phyloP scores from a whole-genome alignment of 2,888 invertebrate genomes.

The Philhelius pedissequus region DNA sequence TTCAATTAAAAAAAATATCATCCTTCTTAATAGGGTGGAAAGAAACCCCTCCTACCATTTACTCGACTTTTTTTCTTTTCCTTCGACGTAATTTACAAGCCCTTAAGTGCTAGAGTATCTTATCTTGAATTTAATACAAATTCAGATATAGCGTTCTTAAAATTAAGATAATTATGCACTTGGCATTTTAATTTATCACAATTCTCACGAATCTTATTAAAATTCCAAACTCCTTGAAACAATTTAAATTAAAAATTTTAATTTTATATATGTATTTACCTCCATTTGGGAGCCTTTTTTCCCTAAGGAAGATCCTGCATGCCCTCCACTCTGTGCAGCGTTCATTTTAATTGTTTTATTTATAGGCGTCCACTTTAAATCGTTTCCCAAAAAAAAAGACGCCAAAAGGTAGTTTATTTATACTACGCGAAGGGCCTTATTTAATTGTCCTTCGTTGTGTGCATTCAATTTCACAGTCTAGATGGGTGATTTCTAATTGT shows the following conservation, averaged over 20 bases:
- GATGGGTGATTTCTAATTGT: constrained; percentile 24
- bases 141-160: background rate
- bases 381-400: background rate
- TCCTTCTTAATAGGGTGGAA: too few species aligned
- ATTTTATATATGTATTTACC: constrained; percentile 74
- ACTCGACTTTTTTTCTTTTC: too few species aligned
- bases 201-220: background rate
- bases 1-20: too few species aligned
- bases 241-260: background rate
- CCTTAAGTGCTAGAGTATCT: too few species aligned
- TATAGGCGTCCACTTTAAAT: background rate
- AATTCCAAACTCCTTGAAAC: background rate
- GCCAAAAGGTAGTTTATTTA: constrained; percentile 10
- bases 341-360: constrained; percentile 73
- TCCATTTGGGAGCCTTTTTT: constrained; percentile 79
- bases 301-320: constrained; percentile 77
- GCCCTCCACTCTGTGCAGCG: constrained; percentile 79
- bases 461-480: constrained; percentile 60
- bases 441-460: constrained; percentile 45
- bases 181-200: background rate
- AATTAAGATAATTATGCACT: background rate
- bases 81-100: too few species aligned
- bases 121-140: too few species aligned
- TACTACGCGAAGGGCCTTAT: constrained; percentile 1
- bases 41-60: too few species aligned